Percentiles rank a stretch among this genome's conserved stretches.
These are phyloP conservation scores for Dasyprocta punctata DNA, from an alignment of 2,113 vertebrate genomes.

Conservation along the genomic window DNA sequence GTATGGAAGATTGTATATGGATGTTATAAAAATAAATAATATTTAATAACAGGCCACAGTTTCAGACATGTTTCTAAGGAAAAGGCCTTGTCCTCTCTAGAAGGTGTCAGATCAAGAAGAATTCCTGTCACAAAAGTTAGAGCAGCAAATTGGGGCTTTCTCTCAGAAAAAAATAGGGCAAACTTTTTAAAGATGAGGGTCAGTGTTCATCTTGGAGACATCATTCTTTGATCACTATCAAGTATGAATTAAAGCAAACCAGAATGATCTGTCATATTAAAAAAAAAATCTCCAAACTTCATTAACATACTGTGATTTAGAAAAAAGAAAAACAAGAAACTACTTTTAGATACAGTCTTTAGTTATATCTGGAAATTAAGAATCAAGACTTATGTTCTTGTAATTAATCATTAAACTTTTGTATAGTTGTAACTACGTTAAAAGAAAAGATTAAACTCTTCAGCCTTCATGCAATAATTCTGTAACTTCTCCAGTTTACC, in stretches of 20 bases:
- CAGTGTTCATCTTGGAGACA: neutral
- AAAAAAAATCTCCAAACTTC: neutral
- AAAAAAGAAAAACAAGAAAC: neutral
- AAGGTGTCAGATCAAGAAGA: neutral
- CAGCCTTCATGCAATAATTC: neutral
- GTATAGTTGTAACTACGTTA: neutral
- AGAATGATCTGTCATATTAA: neutral
- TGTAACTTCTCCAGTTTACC: neutral
- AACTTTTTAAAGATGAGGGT: neutral
- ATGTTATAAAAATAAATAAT: neutral
- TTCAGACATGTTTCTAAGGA: neutral
- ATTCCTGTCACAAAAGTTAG: neutral
- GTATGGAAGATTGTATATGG: neutral
- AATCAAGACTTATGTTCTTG: neutral
- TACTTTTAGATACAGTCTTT: neutral
- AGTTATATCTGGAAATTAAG: conserved; percentile 37
- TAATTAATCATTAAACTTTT: conserved; percentile 47
- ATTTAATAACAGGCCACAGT: neutral
- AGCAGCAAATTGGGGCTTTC: neutral
- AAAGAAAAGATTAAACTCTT: neutral
- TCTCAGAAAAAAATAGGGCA: neutral
- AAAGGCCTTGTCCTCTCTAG: neutral
- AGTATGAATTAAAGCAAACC: conserved; percentile 19
- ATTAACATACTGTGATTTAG: neutral
- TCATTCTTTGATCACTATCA: neutral